Base-by-base conservation (phyloP, 2,113 vertebrate species). In the Circaetus cinerascens region DNA sequence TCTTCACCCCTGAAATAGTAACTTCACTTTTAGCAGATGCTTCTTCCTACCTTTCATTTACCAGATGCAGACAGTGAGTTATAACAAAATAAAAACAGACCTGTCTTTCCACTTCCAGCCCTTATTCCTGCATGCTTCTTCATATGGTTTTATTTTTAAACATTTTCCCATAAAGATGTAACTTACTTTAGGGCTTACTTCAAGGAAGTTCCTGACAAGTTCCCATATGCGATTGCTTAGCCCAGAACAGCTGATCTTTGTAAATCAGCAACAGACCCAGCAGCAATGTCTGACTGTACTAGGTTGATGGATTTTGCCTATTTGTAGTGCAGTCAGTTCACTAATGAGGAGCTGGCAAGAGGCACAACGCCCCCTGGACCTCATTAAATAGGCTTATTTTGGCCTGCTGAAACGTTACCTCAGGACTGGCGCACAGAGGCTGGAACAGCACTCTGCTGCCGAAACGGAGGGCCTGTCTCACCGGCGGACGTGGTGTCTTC, bases 161-260 rank as follows among this genome's bases (percentile, higher is more conserved):
- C 40, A 41, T 81, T 94, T 88, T 85, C 76, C 62, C 67, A 78
- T 95, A 80, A 95, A 91, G 80, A 87, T 94, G 93, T 95, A 96
- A 89, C 94, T 95, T 94, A 97, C 88, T 97, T 97, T 93, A 97
- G 69, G 86, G 94, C 97, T 97, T 95, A 96, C 89, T 94, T 76
- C 62, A 79, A 97, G 93, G 94, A 96, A 97, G 84, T 79, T 95
- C 84, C 74, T 3, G 4, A 95, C 89, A 95, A 91, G 77, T 50
- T 95, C 73, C 93, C 96, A 93, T 79, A 90, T 95, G 96, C 0
- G 0, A 66, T 34, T 86, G 62, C 71, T 91, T 97, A 97, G 95
- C 84, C 22, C 89, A 90, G 87, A 95, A 41, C 93, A 97, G 95
- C 95, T 95, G 93, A 95, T 79, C 68, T 87, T 30, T 50, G 67